Base-by-base conservation (phyloP, 1,140 invertebrate genomes). In the Drosophila sechellia region DNA sequence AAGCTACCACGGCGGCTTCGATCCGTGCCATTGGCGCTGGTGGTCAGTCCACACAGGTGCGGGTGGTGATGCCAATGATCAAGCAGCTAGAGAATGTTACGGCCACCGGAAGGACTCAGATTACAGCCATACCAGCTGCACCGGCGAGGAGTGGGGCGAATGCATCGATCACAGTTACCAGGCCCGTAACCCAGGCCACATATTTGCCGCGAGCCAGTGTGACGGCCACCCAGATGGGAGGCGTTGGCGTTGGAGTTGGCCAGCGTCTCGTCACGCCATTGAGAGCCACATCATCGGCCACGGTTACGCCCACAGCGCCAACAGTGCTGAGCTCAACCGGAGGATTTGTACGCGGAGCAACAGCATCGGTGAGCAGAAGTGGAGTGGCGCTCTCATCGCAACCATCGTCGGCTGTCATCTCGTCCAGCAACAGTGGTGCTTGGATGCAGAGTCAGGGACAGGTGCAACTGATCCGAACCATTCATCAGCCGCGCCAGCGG, bases 21-120 rank as follows among this genome's bases (percentile, higher is more conserved):
- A 91, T 91, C 46, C 72, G 89, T 2, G 81, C 90, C 10, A 91
- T 91, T 46, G 84, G 81, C 6, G 74, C 85, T 0, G 89, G 89
- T 10, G 91, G 91, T 1, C 91, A 92, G 50, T 90, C 91, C 5
- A 91, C 91, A 0, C 91, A 92, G 37, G 91, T 92, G 8, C 86
- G 91, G n/a, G 91, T 92, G 46, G 87, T 92, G 11, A 89, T 92
- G 86, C 90, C 90, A 0, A 91, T 91, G 87, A 91, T 92, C 5
- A 92, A 92, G 54, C 90, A 92, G 54, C 57, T 92, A 52, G 91
- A 92, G 48, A 87, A 81, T 69, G 90, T 85, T 5, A 89, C 87
- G 5, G 81, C 80, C 20, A 81, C 83, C 0, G 90, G 90, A 2
- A 76, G 91, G 8, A 90, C 91, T 0, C 91, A 92, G 57, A 91